Conservation (phyloP, 2,113 vertebrate genomes). For the Erythrocercus mccallii region DNA sequence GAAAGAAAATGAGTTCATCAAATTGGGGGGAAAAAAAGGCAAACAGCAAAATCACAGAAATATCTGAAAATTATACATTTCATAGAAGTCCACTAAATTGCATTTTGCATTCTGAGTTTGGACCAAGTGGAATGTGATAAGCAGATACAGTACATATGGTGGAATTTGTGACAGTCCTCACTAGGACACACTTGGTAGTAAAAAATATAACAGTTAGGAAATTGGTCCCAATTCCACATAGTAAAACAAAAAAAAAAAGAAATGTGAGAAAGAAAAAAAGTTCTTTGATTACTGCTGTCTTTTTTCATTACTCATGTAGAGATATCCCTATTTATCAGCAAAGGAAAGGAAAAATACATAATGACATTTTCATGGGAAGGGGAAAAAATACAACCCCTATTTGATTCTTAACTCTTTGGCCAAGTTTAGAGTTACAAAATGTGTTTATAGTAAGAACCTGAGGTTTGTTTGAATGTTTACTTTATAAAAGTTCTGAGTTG, state of each 20-base stretch:
- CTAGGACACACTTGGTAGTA: not conserved
- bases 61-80: not conserved
- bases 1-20: not conserved
- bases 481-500: conserved; percentile 63
- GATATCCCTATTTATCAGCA: conserved; percentile 17
- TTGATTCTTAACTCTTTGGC: conserved; percentile 21
- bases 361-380: not conserved
- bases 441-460: conserved; percentile 58
- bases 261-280: not conserved
- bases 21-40: not conserved
- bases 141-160: not conserved
- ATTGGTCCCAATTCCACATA: not conserved
- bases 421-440: conserved; percentile 45
- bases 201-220: not conserved
- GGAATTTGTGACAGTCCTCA: not conserved
- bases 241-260: not conserved
- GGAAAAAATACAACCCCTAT: conserved; percentile 16
- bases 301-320: not conserved
- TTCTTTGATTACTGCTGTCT: not conserved
- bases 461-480: conserved; percentile 63
- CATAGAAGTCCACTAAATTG: not conserved
- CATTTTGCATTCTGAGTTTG: not conserved
- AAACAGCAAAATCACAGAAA: not conserved
- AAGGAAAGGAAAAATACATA: conserved; percentile 34
- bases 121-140: not conserved